Evolutionary conservation across 1,140 invertebrate genomes (phyloP).

Genomic region (Glomeris maerens): DNA sequence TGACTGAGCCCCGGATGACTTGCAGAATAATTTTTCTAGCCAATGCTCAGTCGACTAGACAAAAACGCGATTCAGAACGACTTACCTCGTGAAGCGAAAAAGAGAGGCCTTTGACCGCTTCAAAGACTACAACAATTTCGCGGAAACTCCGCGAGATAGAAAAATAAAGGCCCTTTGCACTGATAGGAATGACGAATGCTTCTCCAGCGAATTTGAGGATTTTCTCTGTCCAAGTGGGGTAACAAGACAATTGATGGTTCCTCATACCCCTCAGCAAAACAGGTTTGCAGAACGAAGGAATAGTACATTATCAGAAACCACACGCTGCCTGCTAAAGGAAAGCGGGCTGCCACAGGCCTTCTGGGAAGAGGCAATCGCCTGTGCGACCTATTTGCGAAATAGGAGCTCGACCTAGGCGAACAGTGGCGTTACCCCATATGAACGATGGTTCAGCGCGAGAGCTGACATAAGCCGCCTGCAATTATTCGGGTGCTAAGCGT

Average conservation of each 20-base stretch:
- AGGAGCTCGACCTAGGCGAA: constrained; percentile 26
- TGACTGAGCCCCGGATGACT: too few relatives aligned
- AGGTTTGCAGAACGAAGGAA: constrained; percentile 29
- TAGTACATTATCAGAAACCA: too few relatives aligned
- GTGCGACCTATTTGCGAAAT: constrained; percentile 32
- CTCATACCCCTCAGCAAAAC: constrained; percentile 31
- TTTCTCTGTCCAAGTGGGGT: constrained; percentile 23
- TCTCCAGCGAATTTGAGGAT: constrained; percentile 6
- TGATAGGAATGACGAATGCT: constrained; percentile 12
- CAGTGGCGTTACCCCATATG: constrained; percentile 27
- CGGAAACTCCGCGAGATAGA: not conserved
- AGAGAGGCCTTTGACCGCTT: constrained; percentile 12
- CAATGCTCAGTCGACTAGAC: too few relatives aligned
- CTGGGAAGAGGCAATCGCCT: too few relatives aligned
- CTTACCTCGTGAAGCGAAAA: constrained; percentile 13
- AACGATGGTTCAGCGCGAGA: constrained; percentile 30
- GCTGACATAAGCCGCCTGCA: constrained; percentile 34
- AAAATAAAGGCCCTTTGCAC: constrained; percentile 5
- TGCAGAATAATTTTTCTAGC: too few relatives aligned
- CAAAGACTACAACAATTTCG: constrained; percentile 8
- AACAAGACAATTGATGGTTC: constrained; percentile 24
- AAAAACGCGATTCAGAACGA: constrained; percentile 2
- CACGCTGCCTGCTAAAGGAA: constrained; percentile 1
- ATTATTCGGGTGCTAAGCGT: constrained; percentile 33
- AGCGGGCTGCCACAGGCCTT: too few relatives aligned